phyloP scores from a whole-genome alignment of 2,888 invertebrate genomes.

The Cynaeus angustus region DNA sequence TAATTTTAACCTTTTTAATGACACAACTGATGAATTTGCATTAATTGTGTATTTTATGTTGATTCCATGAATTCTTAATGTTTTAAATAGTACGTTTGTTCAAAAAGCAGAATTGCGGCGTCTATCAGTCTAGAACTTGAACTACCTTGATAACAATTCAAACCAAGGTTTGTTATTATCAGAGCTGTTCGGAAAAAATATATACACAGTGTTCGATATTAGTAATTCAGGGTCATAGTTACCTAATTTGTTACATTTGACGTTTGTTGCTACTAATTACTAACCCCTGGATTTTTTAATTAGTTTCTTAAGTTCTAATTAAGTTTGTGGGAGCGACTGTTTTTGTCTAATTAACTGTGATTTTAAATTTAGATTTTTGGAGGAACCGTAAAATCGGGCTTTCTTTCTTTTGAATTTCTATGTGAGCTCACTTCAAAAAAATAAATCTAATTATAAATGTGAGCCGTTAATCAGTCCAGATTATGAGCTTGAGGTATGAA shows the following conservation, averaged over 20 bases:
- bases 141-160: slow-evolving; percentile 28
- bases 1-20: slow-evolving; percentile 37
- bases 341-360: slow-evolving; percentile 10
- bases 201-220: slow-evolving; percentile 2
- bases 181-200: not conserved
- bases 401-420: slow-evolving; percentile 5
- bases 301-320: not conserved
- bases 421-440: slow-evolving; percentile 13
- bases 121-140: slow-evolving; percentile 42
- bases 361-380: slow-evolving; percentile 28
- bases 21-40: slow-evolving; percentile 17
- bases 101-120: slow-evolving; percentile 39
- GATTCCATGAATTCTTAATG: slow-evolving; percentile 2
- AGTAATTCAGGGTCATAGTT: not conserved
- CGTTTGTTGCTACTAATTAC: slow-evolving; percentile 2
- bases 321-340: not conserved
- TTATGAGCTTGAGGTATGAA: slow-evolving; percentile 16
- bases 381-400: slow-evolving; percentile 8
- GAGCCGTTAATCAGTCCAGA: slow-evolving; percentile 10
- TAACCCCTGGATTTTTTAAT: slow-evolving; percentile 4
- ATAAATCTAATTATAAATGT: slow-evolving; percentile 27
- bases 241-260: slow-evolving; percentile 11
- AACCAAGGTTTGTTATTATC: slow-evolving; percentile 20
- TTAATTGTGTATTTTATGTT: slow-evolving; percentile 12
- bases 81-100: not conserved